Percentiles rank a stretch among this genome's conserved stretches.
These are phyloP conservation scores for Callaeas wilsoni DNA, from an alignment of 2,113 vertebrate genomes.

Conservation along the genomic window DNA sequence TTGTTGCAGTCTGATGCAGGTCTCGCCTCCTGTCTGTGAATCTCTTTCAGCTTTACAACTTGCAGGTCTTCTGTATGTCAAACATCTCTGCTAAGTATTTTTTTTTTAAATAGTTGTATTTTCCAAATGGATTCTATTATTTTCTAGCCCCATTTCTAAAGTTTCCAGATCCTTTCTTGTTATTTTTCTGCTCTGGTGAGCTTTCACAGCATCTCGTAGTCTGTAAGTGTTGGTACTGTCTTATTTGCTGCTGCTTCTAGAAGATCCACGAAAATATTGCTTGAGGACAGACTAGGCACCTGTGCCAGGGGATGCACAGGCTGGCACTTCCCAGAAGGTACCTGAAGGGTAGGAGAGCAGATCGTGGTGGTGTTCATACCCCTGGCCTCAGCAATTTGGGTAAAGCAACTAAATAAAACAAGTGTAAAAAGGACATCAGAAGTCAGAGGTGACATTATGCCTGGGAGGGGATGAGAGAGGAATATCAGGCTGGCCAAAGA, in stretches of 20 bases:
- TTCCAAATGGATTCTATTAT: background rate
- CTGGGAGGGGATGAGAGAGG: background rate
- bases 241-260: background rate
- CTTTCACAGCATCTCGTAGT: background rate
- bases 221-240: background rate
- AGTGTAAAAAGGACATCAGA: background rate
- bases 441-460: background rate
- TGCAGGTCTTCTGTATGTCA: background rate
- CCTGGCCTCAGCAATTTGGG: background rate
- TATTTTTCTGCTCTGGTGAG: background rate
- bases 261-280: background rate
- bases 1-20: background rate
- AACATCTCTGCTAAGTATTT: background rate
- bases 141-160: background rate
- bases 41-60: background rate
- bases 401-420: background rate
- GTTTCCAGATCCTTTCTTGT: background rate
- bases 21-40: constrained; percentile 15
- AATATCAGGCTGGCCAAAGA: background rate
- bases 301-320: background rate
- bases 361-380: background rate
- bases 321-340: background rate
- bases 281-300: background rate
- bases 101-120: background rate
- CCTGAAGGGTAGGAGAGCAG: background rate